Conservation (phyloP, 1,140 invertebrate species). For the Diorhabda sublineata region DNA sequence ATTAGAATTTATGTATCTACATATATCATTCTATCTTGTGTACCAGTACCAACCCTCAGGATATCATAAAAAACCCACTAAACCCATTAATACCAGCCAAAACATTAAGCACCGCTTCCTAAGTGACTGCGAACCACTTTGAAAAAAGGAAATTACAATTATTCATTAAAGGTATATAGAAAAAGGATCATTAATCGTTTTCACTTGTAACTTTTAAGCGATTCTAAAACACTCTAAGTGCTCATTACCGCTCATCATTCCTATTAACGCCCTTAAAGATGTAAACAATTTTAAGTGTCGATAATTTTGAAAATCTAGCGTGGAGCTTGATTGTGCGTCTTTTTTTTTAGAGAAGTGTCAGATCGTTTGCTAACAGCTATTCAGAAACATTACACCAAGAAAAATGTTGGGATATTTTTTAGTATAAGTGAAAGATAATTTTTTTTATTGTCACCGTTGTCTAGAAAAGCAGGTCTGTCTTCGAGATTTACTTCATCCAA, state of each 20-base stretch:
- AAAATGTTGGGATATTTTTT: too few relatives aligned
- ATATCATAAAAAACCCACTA: neutral
- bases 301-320: neutral
- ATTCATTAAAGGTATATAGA: neutral
- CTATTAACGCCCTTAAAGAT: neutral
- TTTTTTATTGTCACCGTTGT: too few relatives aligned
- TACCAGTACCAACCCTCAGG: too few relatives aligned
- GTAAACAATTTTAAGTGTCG: neutral
- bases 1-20: too few relatives aligned
- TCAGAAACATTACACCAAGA: too few relatives aligned
- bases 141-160: constrained; percentile 7
- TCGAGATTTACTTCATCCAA: too few relatives aligned
- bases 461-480: too few relatives aligned
- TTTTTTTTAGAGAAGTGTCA: too few relatives aligned
- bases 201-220: constrained; percentile 6
- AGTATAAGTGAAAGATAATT: too few relatives aligned
- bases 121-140: neutral
- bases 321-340: too few relatives aligned
- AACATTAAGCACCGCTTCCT: neutral
- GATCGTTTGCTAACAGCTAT: too few relatives aligned
- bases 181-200: constrained; percentile 5
- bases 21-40: too few relatives aligned
- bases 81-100: constrained; percentile 5
- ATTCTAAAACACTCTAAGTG: constrained; percentile 7
- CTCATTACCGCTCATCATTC: constrained; percentile 7